phyloP scores from a whole-genome alignment of 2,888 invertebrate species.

The Globia sparganii region DNA sequence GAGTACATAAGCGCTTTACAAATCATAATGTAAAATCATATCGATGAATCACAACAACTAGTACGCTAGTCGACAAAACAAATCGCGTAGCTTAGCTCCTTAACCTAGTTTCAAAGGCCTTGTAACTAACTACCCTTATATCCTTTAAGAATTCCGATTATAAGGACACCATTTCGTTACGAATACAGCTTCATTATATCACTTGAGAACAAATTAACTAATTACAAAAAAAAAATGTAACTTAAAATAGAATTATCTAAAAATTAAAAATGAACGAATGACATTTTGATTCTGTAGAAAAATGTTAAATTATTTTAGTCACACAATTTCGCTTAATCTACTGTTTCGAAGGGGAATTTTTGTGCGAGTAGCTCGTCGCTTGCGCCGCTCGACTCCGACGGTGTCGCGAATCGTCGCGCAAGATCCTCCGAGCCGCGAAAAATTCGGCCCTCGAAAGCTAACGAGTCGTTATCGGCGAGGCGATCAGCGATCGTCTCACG shows the following conservation, averaged over 20 bases:
- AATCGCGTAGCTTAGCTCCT: conserved; percentile 83
- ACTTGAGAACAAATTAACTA: conserved; percentile 87
- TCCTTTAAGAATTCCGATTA: conserved; percentile 88
- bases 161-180: conserved; percentile 88
- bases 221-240: conserved; percentile 80
- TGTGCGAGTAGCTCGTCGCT: conserved; percentile 61
- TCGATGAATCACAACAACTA: conserved; percentile 80
- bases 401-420: conserved; percentile 9
- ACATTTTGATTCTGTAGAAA: conserved; percentile 84
- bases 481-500: conserved; percentile 76
- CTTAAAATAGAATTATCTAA: conserved; percentile 75
- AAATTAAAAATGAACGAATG: conserved; percentile 77
- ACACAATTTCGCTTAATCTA: conserved; percentile 87
- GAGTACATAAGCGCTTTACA: conserved; percentile 74
- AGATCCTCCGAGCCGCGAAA: conserved; percentile 49
- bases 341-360: conserved; percentile 83
- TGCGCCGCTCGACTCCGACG: conserved; percentile 20
- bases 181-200: conserved; percentile 87
- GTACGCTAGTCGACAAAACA: conserved; percentile 80
- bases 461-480: conserved; percentile 84
- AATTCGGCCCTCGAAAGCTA: conserved; percentile 81
- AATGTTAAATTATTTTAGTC: conserved; percentile 85
- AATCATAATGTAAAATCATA: conserved; percentile 75
- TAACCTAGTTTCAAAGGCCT: conserved; percentile 87
- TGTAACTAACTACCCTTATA: conserved; percentile 88